A percentile compares a stretch with the other conserved stretches of the same genome.
Conservation (phyloP, 2,797 vertebrate species). For the Epinephelus awoara region DNA sequence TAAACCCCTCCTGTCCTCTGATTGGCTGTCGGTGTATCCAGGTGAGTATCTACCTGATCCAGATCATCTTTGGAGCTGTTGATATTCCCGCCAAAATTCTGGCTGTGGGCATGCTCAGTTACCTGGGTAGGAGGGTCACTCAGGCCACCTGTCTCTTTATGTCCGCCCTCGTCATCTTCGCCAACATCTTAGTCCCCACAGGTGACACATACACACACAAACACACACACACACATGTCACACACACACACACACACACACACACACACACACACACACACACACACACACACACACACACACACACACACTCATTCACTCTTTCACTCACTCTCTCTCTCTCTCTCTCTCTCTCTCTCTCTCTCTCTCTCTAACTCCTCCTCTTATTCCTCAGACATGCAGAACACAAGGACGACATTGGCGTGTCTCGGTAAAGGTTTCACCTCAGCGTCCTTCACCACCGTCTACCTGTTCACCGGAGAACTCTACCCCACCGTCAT, state of each 20-base stretch:
- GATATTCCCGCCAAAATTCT: slow-evolving; percentile 86
- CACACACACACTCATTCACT: not conserved
- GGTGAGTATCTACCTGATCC: slow-evolving; percentile 87
- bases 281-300: slow-evolving; percentile 9
- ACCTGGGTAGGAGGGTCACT: slow-evolving; percentile 79
- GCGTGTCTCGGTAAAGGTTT: slow-evolving; percentile 90
- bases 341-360: too few relatives aligned
- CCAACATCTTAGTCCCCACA: slow-evolving; percentile 84
- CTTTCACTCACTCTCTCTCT: too few relatives aligned
- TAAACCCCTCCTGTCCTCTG: not conserved
- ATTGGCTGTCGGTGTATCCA: slow-evolving; percentile 48
- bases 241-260: not conserved
- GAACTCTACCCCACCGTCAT: slow-evolving; percentile 92
- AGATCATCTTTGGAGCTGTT: slow-evolving; percentile 86
- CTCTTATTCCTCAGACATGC: slow-evolving; percentile 79
- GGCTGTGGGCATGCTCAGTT: slow-evolving; percentile 79
- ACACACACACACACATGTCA: too few relatives aligned
- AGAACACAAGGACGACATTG: slow-evolving; percentile 81
- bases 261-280: not conserved
- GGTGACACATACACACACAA: slow-evolving; percentile 64
- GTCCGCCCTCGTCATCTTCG: slow-evolving; percentile 81
- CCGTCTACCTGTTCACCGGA: slow-evolving; percentile 88
- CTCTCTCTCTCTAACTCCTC: too few relatives aligned
- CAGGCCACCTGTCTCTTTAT: slow-evolving; percentile 83
- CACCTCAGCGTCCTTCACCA: slow-evolving; percentile 89